These are phyloP conservation scores for Drosophila hamatofila DNA, from an alignment of 2,888 invertebrate genomes.

Conservation along the genomic window DNA sequence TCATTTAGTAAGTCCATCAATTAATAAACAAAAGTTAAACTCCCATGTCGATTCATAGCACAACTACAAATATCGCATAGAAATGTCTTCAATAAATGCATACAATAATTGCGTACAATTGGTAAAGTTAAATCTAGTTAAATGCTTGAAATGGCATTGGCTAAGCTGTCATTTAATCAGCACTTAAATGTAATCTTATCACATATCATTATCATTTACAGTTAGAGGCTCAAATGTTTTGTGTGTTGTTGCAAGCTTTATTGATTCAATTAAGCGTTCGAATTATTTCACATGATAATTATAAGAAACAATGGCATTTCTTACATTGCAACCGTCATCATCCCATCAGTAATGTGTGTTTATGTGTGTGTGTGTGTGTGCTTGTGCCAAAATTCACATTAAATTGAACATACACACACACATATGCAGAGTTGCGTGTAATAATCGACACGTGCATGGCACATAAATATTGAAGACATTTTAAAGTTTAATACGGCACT, in stretches of 20 bases:
- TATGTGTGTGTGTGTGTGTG: background rate
- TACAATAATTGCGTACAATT: conserved; percentile 9
- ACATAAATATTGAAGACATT: conserved; percentile 81
- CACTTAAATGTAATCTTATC: conserved; percentile 42
- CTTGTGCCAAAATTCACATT: conserved; percentile 62
- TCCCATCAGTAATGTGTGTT: conserved; percentile 47
- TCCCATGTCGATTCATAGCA: background rate
- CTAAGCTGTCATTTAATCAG: conserved; percentile 48
- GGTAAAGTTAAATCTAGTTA: conserved; percentile 5
- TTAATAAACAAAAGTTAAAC: background rate
- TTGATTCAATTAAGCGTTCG: conserved; percentile 70
- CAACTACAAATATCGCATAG: background rate
- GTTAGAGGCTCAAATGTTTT: conserved; percentile 40
- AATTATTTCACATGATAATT: conserved; percentile 54
- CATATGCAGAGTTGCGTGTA: conserved; percentile 59
- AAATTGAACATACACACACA: conserved; percentile 42
- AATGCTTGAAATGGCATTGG: background rate
- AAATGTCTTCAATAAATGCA: background rate
- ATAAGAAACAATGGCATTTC: conserved; percentile 60
- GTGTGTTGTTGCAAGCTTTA: conserved; percentile 38
- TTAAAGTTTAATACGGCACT: conserved; percentile 80
- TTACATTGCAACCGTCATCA: conserved; percentile 49
- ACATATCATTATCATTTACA: conserved; percentile 46
- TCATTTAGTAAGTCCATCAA: background rate
- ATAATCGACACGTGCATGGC: conserved; percentile 76